These are phyloP conservation scores for Echinometra lucunter DNA, from an alignment of 53 echinoderm and acorn worm genomes.

Conservation along the genomic window DNA sequence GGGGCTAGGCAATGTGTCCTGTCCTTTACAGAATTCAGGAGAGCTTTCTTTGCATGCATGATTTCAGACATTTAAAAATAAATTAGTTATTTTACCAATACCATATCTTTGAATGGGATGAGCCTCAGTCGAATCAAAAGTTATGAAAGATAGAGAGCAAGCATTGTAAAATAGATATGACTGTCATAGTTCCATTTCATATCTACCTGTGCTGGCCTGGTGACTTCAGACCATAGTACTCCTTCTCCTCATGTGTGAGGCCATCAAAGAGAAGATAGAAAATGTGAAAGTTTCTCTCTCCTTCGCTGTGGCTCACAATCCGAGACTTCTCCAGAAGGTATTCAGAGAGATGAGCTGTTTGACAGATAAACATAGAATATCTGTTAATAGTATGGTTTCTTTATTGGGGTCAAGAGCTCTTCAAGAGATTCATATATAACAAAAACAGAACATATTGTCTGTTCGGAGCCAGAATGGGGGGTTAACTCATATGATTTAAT, in stretches of 20 bases:
- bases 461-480: no score
- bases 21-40: no score
- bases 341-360: constrained; percentile 80
- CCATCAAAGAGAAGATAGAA: constrained; percentile 95
- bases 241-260: constrained; percentile 79
- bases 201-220: constrained; percentile 83
- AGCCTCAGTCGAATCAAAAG: no score
- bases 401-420: neutral
- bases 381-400: neutral
- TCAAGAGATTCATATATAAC: neutral
- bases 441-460: no score
- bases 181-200: neutral
- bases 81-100: no score
- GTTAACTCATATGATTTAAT: no score
- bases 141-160: no score
- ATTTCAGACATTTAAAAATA: no score
- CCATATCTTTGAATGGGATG: no score
- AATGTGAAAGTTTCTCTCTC: constrained; percentile 95
- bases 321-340: constrained; percentile 96
- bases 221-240: constrained; percentile 75
- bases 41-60: no score
- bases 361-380: neutral
- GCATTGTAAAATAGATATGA: neutral
- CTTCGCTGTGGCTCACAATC: constrained; percentile 82
- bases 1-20: no score